Conservation (phyloP, 2,113 vertebrate genomes). For the Collichthys lucidus region DNA sequence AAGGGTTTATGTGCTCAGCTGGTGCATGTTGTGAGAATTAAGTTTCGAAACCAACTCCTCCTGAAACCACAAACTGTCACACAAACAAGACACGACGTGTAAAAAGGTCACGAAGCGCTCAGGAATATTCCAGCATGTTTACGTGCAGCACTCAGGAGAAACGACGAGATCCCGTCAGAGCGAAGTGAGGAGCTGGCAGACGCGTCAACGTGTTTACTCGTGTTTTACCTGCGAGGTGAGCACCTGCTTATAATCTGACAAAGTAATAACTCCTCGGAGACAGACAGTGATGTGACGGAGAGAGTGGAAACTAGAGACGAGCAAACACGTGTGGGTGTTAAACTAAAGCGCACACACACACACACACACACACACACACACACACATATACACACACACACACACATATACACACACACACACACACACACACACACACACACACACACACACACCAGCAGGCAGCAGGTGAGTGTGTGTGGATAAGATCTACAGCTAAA, state of each 20-base stretch:
- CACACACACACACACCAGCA: background rate
- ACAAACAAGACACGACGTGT: background rate
- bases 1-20: too few species aligned
- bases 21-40: too few species aligned
- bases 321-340: slow-evolving; percentile 22
- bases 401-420: slow-evolving; percentile 19
- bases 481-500: slow-evolving; percentile 48
- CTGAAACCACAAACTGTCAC: background rate
- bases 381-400: slow-evolving; percentile 7
- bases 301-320: slow-evolving; percentile 16
- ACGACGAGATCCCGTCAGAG: background rate
- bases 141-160: background rate
- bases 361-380: slow-evolving; percentile 27
- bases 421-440: slow-evolving; percentile 31
- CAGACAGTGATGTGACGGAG: background rate
- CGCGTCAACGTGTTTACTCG: background rate
- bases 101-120: too few species aligned
- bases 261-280: slow-evolving; percentile 16
- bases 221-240: background rate
- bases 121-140: too few species aligned
- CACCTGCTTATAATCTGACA: background rate
- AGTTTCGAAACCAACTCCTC: background rate
- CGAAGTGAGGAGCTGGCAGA: background rate
- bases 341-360: slow-evolving; percentile 11
- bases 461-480: slow-evolving; percentile 11